Evolutionary conservation across 1,140 invertebrate species (phyloP).

Genomic region (Aphis craccivora): DNA sequence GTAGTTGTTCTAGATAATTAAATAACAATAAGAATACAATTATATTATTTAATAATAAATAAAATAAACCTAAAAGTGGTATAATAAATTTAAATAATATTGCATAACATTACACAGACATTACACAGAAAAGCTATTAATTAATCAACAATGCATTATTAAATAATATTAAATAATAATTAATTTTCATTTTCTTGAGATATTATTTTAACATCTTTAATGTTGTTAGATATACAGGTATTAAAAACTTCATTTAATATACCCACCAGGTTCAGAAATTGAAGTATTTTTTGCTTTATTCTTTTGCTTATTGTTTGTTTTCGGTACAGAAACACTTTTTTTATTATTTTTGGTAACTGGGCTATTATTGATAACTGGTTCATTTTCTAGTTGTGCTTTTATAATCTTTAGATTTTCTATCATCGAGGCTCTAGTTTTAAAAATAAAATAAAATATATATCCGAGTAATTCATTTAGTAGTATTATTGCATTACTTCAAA

Average conservation of each 20-base stretch:
- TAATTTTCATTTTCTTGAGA: background rate
- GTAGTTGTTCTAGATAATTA: slow-evolving; percentile 62
- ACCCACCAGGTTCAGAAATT: slow-evolving; percentile 61
- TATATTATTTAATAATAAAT: background rate
- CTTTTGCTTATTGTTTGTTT: slow-evolving; percentile 51
- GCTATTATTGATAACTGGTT: slow-evolving; percentile 57
- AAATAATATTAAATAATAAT: too few species aligned
- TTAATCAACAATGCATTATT: too few species aligned
- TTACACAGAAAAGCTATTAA: background rate
- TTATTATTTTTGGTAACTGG: slow-evolving; percentile 18
- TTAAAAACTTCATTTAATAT: background rate
- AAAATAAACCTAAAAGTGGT: background rate
- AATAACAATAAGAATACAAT: background rate
- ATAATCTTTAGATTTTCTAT: slow-evolving; percentile 61
- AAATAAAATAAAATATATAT: background rate
- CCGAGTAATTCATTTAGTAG: background rate
- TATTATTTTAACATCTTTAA: background rate
- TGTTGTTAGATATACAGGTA: background rate
- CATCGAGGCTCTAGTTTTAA: slow-evolving; percentile 35
- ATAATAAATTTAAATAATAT: background rate
- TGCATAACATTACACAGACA: background rate
- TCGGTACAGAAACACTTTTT: background rate
- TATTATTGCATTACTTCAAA: slow-evolving; percentile 65
- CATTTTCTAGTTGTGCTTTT: slow-evolving; percentile 63
- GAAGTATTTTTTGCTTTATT: slow-evolving; percentile 58